Percentiles rank a stretch among this genome's conserved stretches.
Conservation (phyloP, 2,113 vertebrate genomes). For the Indicator indicator region DNA sequence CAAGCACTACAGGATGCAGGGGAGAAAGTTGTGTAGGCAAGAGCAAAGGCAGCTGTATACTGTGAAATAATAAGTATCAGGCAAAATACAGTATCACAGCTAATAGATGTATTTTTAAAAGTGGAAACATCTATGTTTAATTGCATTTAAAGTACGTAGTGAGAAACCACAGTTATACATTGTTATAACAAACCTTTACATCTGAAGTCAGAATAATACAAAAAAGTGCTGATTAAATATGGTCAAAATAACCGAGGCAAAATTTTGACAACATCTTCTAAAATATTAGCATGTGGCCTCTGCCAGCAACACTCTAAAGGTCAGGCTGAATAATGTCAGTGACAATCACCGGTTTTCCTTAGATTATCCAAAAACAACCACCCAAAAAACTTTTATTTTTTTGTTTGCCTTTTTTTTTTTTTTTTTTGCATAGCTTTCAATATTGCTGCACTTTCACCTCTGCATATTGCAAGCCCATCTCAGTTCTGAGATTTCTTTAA, state of each 20-base stretch:
- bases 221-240: conserved; percentile 72
- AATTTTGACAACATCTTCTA: conserved; percentile 62
- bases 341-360: conserved; percentile 58
- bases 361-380: conserved; percentile 37
- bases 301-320: conserved; percentile 65
- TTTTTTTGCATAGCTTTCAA: conserved; percentile 77
- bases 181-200: conserved; percentile 77
- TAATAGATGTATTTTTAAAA: conserved; percentile 73
- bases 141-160: conserved; percentile 73
- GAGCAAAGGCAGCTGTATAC: conserved; percentile 51
- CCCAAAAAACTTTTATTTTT: not conserved
- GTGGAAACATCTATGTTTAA: conserved; percentile 80
- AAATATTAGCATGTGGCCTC: conserved; percentile 63
- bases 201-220: conserved; percentile 75
- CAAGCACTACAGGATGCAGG: not conserved
- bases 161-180: conserved; percentile 76
- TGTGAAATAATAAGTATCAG: conserved; percentile 68
- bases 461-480: conserved; percentile 58
- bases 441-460: conserved; percentile 71
- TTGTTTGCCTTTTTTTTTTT: conserved; percentile 9
- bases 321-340: conserved; percentile 60
- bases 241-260: conserved; percentile 69
- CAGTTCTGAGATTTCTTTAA: conserved; percentile 56
- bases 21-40: conserved; percentile 1
- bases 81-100: conserved; percentile 70